A percentile compares a stretch with the other conserved stretches of the same genome.
Conservation (phyloP, 2,113 vertebrate genomes). For the Opisthocomus hoazin region DNA sequence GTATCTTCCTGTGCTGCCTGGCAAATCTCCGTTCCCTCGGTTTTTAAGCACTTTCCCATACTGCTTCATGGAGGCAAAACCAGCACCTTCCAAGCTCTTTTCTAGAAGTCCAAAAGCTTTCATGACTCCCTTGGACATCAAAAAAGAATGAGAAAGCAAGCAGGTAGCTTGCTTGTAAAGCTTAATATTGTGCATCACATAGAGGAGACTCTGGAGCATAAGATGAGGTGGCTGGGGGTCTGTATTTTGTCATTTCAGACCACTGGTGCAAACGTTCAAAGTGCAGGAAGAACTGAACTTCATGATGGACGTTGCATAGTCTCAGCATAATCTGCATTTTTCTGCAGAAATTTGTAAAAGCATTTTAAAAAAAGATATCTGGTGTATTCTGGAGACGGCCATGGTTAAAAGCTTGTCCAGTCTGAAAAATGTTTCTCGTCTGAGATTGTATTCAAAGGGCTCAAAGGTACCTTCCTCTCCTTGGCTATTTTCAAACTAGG, state of each 20-base stretch:
- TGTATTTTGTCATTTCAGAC: not conserved
- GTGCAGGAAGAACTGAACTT: not conserved
- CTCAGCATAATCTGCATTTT: not conserved
- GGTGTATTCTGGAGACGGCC: too few relatives aligned
- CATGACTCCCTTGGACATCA: not conserved
- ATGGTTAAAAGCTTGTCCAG: not conserved
- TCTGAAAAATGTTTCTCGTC: not conserved
- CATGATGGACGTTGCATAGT: not conserved
- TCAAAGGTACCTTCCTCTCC: not conserved
- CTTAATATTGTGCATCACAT: not conserved
- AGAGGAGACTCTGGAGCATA: not conserved
- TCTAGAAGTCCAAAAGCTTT: not conserved
- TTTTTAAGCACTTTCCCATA: not conserved
- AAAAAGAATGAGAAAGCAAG: not conserved
- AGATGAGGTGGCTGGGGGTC: not conserved
- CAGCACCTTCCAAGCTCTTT: not conserved
- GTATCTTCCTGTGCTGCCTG: not conserved
- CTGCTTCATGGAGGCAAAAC: not conserved
- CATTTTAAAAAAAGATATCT: not conserved
- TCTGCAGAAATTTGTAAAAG: not conserved
- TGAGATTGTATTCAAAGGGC: too few relatives aligned
- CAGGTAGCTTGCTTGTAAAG: not conserved
- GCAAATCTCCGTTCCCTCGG: not conserved
- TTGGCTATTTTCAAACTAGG: not conserved
- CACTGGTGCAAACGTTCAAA: not conserved